A percentile compares a stretch with the other conserved stretches of the same genome.
phyloP scores from a whole-genome alignment of 2,888 invertebrate species.

The Eupithecia tripunctaria region DNA sequence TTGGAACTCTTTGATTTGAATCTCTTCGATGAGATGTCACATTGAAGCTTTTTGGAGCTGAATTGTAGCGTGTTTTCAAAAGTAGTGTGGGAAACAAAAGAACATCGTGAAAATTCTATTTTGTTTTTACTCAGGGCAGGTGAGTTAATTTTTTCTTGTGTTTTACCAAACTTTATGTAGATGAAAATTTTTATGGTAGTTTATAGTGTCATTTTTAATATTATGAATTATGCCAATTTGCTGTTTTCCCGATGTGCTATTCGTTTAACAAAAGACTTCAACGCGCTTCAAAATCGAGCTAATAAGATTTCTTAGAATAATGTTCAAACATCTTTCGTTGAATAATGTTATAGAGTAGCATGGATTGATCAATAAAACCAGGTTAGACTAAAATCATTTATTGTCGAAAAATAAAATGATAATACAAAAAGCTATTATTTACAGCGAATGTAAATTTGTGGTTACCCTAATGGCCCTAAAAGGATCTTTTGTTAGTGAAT shows the following conservation, averaged over 20 bases:
- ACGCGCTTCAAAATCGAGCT: not conserved
- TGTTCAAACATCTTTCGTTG: not conserved
- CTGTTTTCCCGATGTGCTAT: not conserved
- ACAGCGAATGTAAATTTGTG: not conserved
- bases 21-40: not conserved
- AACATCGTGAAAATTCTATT: not conserved
- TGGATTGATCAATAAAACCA: not conserved
- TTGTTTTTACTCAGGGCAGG: not conserved
- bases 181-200: not conserved
- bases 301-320: not conserved
- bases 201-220: not conserved
- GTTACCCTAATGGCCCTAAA: not conserved
- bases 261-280: not conserved
- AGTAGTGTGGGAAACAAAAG: not conserved
- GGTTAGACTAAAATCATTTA: not conserved
- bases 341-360: not conserved
- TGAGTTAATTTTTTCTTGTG: constrained; percentile 1
- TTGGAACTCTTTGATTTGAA: constrained; percentile 8
- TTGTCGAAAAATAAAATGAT: no score
- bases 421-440: not conserved
- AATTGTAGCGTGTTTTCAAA: not conserved
- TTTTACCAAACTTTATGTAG: not conserved
- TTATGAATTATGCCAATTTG: no score
- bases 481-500: not conserved
- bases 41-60: not conserved